These are phyloP conservation scores for Dione juno DNA, from an alignment of 2,888 invertebrate species.

Conservation along the genomic window DNA sequence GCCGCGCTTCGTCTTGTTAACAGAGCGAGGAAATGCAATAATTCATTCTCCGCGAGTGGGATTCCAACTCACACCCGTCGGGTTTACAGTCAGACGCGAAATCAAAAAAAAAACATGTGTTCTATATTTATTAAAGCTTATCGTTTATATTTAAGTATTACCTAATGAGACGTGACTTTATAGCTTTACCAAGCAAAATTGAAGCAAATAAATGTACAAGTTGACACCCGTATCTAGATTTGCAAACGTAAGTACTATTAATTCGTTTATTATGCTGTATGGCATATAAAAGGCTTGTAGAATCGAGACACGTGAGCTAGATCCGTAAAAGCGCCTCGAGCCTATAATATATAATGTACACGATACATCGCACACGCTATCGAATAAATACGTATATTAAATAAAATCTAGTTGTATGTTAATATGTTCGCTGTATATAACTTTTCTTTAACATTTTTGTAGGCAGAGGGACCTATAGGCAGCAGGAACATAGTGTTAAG, in stretches of 20 bases:
- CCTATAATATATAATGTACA: background rate
- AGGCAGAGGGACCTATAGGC: too few relatives aligned
- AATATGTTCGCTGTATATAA: too few relatives aligned
- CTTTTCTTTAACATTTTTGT: too few relatives aligned
- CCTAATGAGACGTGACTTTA: background rate
- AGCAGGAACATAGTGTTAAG: too few relatives aligned
- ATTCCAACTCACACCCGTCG: too few relatives aligned
- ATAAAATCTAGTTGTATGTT: too few relatives aligned
- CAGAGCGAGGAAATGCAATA: too few relatives aligned
- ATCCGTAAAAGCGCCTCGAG: constrained; percentile 10
- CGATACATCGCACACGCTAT: background rate
- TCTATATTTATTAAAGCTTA: background rate
- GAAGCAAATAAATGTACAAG: background rate
- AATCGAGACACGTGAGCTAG: background rate
- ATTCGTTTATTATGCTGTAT: background rate
- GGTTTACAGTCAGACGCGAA: too few relatives aligned
- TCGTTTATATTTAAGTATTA: background rate
- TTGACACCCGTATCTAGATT: constrained; percentile 6
- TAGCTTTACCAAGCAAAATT: background rate
- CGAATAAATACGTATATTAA: too few relatives aligned
- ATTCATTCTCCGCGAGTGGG: too few relatives aligned
- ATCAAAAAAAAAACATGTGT: too few relatives aligned
- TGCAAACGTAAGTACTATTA: constrained; percentile 1
- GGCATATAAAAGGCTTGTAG: background rate
- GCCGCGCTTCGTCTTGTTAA: too few relatives aligned